These are phyloP conservation scores for Drosophila neocordata DNA, from an alignment of 1,140 invertebrate genomes.

Conservation along the genomic window DNA sequence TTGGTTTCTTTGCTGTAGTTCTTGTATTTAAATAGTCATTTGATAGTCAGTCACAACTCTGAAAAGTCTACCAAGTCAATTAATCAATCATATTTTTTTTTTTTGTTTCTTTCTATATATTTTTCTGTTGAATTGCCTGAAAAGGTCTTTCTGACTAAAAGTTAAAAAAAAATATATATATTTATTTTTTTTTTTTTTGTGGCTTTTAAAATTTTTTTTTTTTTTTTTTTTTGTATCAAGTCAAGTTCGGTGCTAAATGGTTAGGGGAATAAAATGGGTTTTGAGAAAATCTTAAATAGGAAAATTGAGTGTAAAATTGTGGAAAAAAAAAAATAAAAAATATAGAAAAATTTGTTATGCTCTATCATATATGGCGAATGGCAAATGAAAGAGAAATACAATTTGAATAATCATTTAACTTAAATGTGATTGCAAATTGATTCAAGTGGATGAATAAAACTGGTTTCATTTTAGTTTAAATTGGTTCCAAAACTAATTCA, in stretches of 20 bases:
- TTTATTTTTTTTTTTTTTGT: neutral
- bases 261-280: constrained; percentile 5
- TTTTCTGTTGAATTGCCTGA: constrained; percentile 7
- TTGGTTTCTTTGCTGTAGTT: constrained; percentile 37
- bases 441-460: neutral
- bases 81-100: constrained; percentile 72
- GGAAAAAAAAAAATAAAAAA: no score
- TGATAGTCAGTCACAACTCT: constrained; percentile 54
- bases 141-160: neutral
- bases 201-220: neutral
- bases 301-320: constrained; percentile 23
- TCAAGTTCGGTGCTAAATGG: constrained; percentile 3
- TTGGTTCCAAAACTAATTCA: neutral
- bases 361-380: neutral
- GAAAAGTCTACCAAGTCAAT: constrained; percentile 51
- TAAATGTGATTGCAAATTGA: neutral
- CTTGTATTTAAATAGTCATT: constrained; percentile 66
- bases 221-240: neutral
- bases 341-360: constrained; percentile 13
- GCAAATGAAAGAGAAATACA: neutral
- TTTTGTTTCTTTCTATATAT: neutral
- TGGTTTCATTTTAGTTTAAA: neutral
- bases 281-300: constrained; percentile 14
- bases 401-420: no score
- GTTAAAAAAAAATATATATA: no score